Evolutionary conservation across 37 sponge, comb jelly and placozoan genomes (phyloP).

Genomic region (Theonella swinhoei): DNA sequence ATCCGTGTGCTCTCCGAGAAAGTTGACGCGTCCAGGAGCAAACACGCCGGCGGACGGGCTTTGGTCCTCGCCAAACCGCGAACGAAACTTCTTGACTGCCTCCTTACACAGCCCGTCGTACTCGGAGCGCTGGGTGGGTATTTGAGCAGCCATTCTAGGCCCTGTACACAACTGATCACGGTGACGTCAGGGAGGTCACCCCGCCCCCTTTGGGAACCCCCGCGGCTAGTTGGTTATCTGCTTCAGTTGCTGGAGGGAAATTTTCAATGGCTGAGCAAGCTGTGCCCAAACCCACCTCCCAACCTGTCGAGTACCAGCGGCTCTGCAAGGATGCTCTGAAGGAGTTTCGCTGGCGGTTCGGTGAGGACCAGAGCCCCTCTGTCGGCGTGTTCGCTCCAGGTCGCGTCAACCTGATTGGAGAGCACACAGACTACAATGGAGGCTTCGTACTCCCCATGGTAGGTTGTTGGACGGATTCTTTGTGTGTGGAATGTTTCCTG

Average conservation of each 20-base stretch:
- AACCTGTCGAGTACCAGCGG: not conserved
- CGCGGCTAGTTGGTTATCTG: no score
- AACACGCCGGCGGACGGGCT: constrained; percentile 57
- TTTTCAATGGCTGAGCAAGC: not conserved
- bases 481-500: no score
- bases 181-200: no score
- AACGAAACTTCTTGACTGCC: constrained; percentile 52
- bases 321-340: constrained; percentile 29
- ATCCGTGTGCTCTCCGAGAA: constrained; percentile 99
- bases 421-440: constrained; percentile 98
- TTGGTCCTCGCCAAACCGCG: constrained; percentile 31
- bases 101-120: not conserved
- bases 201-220: no score
- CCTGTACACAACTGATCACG: no score
- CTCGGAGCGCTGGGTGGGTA: not conserved
- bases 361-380: constrained; percentile 36
- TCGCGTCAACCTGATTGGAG: constrained; percentile 97
- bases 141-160: not conserved
- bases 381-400: constrained; percentile 89
- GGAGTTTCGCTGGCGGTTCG: constrained; percentile 49
- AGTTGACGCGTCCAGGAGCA: constrained; percentile 97
- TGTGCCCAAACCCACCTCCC: not conserved
- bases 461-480: no score
- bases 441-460: constrained; percentile 99
- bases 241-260: no score